A percentile compares a stretch with the other conserved stretches of the same genome.
These are phyloP conservation scores for Rynchops niger DNA, from an alignment of 2,113 vertebrate genomes.

Conservation along the genomic window DNA sequence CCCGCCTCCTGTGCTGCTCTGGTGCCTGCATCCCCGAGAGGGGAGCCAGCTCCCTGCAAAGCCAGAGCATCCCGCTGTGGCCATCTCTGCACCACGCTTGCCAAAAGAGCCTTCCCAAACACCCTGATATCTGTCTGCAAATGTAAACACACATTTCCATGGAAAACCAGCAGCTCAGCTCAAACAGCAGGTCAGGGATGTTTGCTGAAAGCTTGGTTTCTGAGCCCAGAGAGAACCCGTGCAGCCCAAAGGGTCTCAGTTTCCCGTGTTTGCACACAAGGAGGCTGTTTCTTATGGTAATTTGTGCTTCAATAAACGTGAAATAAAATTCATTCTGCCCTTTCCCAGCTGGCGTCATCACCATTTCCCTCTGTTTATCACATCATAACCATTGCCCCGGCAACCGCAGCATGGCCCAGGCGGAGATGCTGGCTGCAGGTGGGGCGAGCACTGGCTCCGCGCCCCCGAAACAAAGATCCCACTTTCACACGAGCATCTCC, in stretches of 20 bases:
- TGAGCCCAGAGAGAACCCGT: not conserved
- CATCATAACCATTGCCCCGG: slow-evolving; percentile 2
- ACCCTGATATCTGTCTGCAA: not conserved
- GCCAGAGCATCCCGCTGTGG: not conserved
- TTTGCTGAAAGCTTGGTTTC: not conserved
- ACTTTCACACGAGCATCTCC: not conserved
- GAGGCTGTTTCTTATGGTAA: slow-evolving; percentile 44
- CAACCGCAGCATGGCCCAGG: not conserved
- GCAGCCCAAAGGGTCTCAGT: not conserved
- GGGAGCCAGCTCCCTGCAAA: not conserved
- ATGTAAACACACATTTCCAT: not conserved
- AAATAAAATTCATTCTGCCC: slow-evolving; percentile 47
- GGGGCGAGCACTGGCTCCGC: not conserved
- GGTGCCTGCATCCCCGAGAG: accelerated
- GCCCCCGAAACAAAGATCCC: accelerated
- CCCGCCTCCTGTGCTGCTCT: accelerated
- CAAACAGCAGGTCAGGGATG: not conserved
- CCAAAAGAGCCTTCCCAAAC: not conserved
- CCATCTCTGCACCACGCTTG: accelerated
- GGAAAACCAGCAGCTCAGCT: not conserved
- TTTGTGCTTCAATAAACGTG: slow-evolving; percentile 31
- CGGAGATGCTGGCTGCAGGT: not conserved
- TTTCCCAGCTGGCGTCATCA: slow-evolving; percentile 34
- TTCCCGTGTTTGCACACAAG: not conserved
- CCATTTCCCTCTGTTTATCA: slow-evolving; percentile 40